Conservation (phyloP, 2,888 invertebrate genomes). For the Acanthosoma haemorrhoidale region DNA sequence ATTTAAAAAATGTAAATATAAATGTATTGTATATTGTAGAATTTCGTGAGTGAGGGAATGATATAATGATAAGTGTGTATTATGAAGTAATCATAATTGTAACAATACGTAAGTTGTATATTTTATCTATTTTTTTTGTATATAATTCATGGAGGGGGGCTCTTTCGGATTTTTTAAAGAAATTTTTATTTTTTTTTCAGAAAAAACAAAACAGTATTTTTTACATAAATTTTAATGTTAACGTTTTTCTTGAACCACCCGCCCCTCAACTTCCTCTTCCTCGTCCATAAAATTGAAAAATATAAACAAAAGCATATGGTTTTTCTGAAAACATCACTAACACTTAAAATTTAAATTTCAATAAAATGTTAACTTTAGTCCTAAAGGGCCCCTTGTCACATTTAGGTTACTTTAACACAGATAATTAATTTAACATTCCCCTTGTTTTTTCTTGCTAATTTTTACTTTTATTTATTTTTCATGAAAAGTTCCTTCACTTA, state of each 20-base stretch:
- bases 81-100: not conserved
- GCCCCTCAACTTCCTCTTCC: slow-evolving; percentile 9
- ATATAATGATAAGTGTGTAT: not conserved
- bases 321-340: not conserved
- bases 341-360: not conserved
- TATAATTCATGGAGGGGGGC: slow-evolving; percentile 22
- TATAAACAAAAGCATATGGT: not conserved
- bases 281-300: not conserved
- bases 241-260: not conserved
- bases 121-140: not conserved
- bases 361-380: not conserved
- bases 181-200: not conserved
- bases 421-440: not conserved
- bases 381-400: not conserved
- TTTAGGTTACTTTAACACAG: not conserved
- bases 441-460: not conserved
- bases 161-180: slow-evolving; percentile 13
- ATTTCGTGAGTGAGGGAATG: slow-evolving; percentile 30
- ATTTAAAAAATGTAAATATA: slow-evolving; percentile 11
- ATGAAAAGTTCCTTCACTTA: slow-evolving; percentile 20
- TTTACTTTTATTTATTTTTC: not conserved
- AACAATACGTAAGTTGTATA: not conserved
- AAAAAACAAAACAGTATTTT: not conserved
- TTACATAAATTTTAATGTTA: not conserved
- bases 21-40: slow-evolving; percentile 12